These are phyloP conservation scores for Drosophila ercepeae DNA, from an alignment of 1,140 invertebrate genomes.

Conservation along the genomic window DNA sequence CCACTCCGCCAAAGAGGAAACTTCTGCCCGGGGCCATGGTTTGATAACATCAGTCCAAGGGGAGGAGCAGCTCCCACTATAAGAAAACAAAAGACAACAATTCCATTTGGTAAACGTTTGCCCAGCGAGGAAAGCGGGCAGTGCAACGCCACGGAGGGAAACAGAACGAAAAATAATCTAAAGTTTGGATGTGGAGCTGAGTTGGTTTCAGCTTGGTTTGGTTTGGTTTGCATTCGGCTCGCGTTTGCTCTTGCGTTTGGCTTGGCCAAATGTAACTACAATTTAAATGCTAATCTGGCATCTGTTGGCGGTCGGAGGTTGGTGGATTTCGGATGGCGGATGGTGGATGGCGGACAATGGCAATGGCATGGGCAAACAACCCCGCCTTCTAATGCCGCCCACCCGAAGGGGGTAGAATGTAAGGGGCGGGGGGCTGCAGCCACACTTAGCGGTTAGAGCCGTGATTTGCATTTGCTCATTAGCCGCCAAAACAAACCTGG, in stretches of 20 bases:
- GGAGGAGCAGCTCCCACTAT: conserved; percentile 48
- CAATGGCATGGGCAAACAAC: conserved; percentile 66
- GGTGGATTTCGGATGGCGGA: conserved; percentile 29
- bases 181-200: conserved; percentile 46
- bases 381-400: conserved; percentile 47
- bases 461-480: conserved; percentile 60
- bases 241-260: conserved; percentile 38
- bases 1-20: conserved; percentile 33
- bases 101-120: conserved; percentile 78
- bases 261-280: conserved; percentile 76
- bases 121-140: conserved; percentile 41
- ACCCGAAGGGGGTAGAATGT: not conserved
- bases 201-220: conserved; percentile 13
- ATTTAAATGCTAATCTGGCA: conserved; percentile 81
- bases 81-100: conserved; percentile 72
- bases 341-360: conserved; percentile 43
- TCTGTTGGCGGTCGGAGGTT: conserved; percentile 71
- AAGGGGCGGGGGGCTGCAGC: conserved; percentile 1
- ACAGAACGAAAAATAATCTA: conserved; percentile 76
- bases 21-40: conserved; percentile 63
- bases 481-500: conserved; percentile 29
- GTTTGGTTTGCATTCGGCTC: conserved; percentile 35
- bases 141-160: conserved; percentile 51
- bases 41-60: conserved; percentile 66
- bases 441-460: conserved; percentile 34